Percentiles rank a stretch among this genome's conserved stretches.
Evolutionary conservation across 1,140 invertebrate species (phyloP).

Genomic region (Pentalonia nigronervosa): DNA sequence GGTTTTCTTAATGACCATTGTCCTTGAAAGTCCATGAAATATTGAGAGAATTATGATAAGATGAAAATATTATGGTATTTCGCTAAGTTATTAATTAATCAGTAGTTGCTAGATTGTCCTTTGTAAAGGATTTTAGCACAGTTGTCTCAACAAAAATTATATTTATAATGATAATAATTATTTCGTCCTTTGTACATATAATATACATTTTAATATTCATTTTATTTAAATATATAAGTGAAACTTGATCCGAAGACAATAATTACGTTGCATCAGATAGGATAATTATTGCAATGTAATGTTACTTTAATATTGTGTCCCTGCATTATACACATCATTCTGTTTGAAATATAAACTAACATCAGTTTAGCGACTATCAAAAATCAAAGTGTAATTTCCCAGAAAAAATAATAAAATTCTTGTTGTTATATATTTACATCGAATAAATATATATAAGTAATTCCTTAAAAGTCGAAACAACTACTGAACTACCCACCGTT

Average conservation of each 20-base stretch:
- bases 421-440: not conserved
- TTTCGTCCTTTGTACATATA: not conserved
- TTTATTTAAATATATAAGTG: not conserved
- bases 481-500: not conserved
- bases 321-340: not conserved
- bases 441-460: not conserved
- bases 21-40: constrained; percentile 45
- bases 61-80: constrained; percentile 8
- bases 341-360: not conserved
- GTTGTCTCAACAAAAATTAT: not conserved
- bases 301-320: not conserved
- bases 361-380: not conserved
- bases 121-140: not conserved
- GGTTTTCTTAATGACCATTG: constrained; percentile 19
- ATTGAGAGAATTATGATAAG: not conserved
- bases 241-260: not conserved
- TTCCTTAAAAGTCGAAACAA: not conserved
- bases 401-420: not conserved
- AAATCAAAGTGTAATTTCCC: not conserved
- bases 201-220: too few relatives aligned
- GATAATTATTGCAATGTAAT: not conserved
- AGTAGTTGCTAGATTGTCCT: not conserved
- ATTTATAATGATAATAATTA: not conserved
- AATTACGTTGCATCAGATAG: not conserved
- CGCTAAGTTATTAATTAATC: not conserved